A percentile compares a stretch with the other conserved stretches of the same genome.
Evolutionary conservation across 2,888 invertebrate genomes (phyloP).

Genomic region (Epinotia brunnichana): DNA sequence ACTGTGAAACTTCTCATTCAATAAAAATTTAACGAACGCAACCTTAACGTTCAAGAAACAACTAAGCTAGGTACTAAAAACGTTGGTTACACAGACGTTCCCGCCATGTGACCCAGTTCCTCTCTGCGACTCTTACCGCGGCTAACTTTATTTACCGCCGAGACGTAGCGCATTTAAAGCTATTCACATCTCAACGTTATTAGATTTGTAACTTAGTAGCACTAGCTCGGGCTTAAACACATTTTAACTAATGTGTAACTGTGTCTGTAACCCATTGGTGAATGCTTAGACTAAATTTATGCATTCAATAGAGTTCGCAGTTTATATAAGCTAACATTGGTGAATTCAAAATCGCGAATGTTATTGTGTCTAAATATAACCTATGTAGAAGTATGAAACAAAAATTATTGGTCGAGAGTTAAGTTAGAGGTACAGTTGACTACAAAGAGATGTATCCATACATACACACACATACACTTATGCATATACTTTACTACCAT

Average conservation of each 20-base stretch:
- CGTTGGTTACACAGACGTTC: background rate
- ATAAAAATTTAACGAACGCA: too few species aligned
- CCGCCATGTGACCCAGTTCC: conserved; percentile 33
- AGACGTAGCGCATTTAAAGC: conserved; percentile 33
- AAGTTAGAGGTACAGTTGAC: too few species aligned
- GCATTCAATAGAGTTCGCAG: too few species aligned
- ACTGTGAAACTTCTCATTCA: too few species aligned
- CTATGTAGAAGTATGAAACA: too few species aligned
- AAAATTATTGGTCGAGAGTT: too few species aligned
- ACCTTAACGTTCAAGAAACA: background rate
- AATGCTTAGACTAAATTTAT: background rate
- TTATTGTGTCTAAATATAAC: too few species aligned
- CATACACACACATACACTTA: too few species aligned
- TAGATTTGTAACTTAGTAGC: conserved; percentile 32
- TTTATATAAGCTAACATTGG: too few species aligned
- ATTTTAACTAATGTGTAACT: conserved; percentile 18
- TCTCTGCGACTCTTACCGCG: conserved; percentile 8
- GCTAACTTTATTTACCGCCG: conserved; percentile 32
- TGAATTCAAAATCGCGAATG: too few species aligned
- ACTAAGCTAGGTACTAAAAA: background rate
- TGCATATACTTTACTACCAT: too few species aligned
- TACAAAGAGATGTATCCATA: too few species aligned
- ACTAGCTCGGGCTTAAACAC: conserved; percentile 19
- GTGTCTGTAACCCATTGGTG: background rate
- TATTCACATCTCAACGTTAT: conserved; percentile 27